phyloP scores from a whole-genome alignment of 2,113 vertebrate species.

The Poecile atricapillus region DNA sequence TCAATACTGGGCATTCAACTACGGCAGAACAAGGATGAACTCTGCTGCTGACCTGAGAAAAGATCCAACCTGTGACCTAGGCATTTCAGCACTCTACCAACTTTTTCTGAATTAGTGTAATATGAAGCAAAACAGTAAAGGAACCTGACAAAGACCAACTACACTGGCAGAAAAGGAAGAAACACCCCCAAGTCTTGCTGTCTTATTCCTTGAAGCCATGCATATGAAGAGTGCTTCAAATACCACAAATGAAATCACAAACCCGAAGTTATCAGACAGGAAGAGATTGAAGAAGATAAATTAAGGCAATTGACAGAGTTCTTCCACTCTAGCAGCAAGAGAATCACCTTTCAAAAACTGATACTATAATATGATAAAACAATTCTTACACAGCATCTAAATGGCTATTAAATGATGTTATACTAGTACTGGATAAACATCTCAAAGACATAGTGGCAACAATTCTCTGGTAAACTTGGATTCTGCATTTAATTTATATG shows the following conservation, averaged over 20 bases:
- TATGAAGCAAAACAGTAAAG: not conserved
- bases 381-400: not conserved
- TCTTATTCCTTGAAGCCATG: not conserved
- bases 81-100: not conserved
- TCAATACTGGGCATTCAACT: not conserved
- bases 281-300: not conserved
- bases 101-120: not conserved
- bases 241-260: not conserved
- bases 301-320: not conserved
- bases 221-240: not conserved
- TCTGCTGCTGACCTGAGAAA: not conserved
- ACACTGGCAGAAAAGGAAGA: not conserved
- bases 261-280: not conserved
- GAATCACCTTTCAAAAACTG: rapidly evolving
- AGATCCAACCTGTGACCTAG: not conserved
- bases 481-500: not conserved
- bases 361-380: not conserved
- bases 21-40: not conserved
- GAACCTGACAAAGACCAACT: not conserved
- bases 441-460: not conserved
- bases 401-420: not conserved
- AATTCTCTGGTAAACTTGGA: not conserved
- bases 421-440: not conserved
- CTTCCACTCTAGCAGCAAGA: not conserved
- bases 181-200: not conserved